These are phyloP conservation scores for Riparia riparia DNA, from an alignment of 2,113 vertebrate species.

Conservation along the genomic window DNA sequence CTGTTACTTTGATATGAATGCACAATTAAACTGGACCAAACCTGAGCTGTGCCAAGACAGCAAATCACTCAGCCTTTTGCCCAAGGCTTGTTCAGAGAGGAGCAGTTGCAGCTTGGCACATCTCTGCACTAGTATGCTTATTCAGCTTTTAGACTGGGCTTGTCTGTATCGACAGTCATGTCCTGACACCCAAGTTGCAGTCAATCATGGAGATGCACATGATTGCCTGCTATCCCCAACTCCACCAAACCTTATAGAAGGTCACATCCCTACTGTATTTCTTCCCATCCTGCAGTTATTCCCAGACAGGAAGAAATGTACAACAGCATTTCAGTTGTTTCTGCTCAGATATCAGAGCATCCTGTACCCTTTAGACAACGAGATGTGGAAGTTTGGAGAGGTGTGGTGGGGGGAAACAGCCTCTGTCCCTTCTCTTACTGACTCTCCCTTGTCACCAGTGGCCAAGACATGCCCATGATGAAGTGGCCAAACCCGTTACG, in stretches of 20 bases:
- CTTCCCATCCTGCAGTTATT: background rate
- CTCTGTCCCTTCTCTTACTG: background rate
- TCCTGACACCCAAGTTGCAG: background rate
- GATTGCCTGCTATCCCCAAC: background rate
- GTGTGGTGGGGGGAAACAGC: background rate
- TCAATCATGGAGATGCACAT: background rate
- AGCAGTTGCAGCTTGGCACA: background rate
- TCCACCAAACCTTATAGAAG: background rate
- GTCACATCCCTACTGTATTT: background rate
- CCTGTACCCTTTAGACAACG: background rate
- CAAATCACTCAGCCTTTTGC: background rate
- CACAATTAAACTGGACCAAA: background rate
- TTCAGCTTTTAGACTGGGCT: background rate
- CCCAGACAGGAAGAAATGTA: background rate
- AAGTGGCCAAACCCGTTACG: background rate
- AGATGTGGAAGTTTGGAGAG: background rate
- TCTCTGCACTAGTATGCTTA: background rate
- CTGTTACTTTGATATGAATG: background rate
- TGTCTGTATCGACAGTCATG: background rate
- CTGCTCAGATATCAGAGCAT: background rate
- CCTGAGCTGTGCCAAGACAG: background rate
- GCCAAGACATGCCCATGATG: background rate
- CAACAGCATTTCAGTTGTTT: background rate
- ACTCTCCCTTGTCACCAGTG: background rate
- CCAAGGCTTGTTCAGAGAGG: background rate